Evolutionary conservation across 2,888 invertebrate genomes (phyloP), one percentile per base, ranked within the genome.

Genomic region (Herminia tarsipennalis): DNA sequence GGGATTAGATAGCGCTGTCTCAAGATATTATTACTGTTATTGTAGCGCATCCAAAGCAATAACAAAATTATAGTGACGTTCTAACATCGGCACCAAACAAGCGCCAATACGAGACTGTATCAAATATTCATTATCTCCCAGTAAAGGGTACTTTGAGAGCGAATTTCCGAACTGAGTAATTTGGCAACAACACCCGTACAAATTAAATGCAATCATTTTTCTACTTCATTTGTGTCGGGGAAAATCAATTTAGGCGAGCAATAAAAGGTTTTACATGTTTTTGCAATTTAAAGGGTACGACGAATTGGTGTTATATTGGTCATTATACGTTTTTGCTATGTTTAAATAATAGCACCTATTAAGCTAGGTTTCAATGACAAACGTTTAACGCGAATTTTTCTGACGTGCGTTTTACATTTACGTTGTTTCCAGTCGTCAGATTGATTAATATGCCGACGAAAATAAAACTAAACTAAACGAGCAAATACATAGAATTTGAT

Each of bases 51-150:
- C 44, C 38, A 33, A 27, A 37, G 13, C n/a, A 22, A 16, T 24
- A 0, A 35, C 16, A 16, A 18, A 2, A 20, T 2, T n/a, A 4
- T 41, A 28, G 10, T 24, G 10, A 2, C 24, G 6, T 68, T 70
- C 56, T 18, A 28, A 46, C 39, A 45, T 69, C 50, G 6, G 33
- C 12, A 45, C 4, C 44, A 60, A 58, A 62, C 70, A 71, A 76
- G 73, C 75, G 66, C 75, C 81, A 76, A 86, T 86, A 77, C 74
- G 72, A 70, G 66, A 70, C 74, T 76, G 77, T 83, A 87, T 86
- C 86, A 87, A 85, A 88, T 87, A 87, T 86, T 87, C 86, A 87
- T 87, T 86, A 86, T 85, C 84, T 75, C 70, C 64, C 67, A 72
- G 75, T 72, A 74, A 80, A 78, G 76, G 78, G 78, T 73, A 71